phyloP scores from a whole-genome alignment of 1,140 invertebrate species.

The Drosophila subpulchrella region DNA sequence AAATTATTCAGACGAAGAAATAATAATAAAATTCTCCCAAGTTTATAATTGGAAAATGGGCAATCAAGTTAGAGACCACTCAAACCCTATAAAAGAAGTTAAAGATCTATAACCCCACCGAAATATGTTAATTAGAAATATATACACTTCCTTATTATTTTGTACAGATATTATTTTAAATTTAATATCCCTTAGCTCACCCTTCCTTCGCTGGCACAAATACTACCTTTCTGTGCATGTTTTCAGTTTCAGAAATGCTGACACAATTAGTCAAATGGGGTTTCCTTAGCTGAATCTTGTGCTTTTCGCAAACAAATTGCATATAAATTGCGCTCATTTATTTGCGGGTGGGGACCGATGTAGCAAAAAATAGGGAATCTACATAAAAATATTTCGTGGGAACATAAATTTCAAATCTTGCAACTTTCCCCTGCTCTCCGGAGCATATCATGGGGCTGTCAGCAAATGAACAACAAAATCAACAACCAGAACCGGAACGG shows the following conservation, averaged over 20 bases:
- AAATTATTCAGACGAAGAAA: background rate
- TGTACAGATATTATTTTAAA: too few relatives aligned
- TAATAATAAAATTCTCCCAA: background rate
- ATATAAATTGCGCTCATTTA: constrained; percentile 79
- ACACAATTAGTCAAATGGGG: constrained; percentile 6
- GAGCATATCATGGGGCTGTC: constrained; percentile 36
- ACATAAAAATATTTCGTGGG: constrained; percentile 64
- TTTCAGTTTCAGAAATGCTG: background rate
- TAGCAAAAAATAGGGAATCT: constrained; percentile 39
- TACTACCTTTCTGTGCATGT: background rate
- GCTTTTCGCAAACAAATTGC: constrained; percentile 55
- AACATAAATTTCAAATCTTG: constrained; percentile 66
- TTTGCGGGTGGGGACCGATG: constrained; percentile 2
- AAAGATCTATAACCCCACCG: too few relatives aligned
- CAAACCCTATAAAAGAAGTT: too few relatives aligned
- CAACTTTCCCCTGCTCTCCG: constrained; percentile 17
- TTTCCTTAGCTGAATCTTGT: constrained; percentile 12
- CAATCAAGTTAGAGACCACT: background rate
- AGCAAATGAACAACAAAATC: constrained; percentile 54
- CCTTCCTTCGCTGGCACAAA: background rate
- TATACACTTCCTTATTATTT: too few relatives aligned
- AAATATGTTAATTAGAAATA: too few relatives aligned
- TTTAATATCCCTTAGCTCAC: background rate
- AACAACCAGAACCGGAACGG: constrained; percentile 1
- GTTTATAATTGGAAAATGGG: constrained; percentile 1